Conservation (phyloP, 2,888 invertebrate genomes). For the Adineta ricciae region DNA sequence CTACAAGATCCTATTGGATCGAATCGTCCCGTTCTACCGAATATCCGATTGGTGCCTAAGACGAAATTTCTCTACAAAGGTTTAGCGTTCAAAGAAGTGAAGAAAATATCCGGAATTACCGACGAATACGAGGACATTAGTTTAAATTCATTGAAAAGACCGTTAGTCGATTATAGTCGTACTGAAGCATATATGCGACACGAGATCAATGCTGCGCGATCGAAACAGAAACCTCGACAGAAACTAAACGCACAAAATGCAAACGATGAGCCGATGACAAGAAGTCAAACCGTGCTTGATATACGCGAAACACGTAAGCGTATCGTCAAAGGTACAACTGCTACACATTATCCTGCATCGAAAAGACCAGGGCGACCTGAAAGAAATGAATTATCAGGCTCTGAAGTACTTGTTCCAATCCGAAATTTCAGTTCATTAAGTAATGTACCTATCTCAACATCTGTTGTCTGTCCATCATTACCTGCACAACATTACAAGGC, state of each 20-base stretch:
- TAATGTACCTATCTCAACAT: not conserved
- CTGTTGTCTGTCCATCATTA: not conserved
- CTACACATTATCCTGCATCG: not conserved
- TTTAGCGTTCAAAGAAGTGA: conserved; percentile 10
- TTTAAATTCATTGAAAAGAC: not conserved
- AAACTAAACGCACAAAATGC: not conserved
- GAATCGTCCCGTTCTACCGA: not conserved
- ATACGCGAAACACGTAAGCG: conserved; percentile 4
- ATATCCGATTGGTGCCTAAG: not conserved
- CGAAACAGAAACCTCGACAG: not conserved
- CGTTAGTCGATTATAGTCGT: not conserved
- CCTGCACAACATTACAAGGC: not conserved
- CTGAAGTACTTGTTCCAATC: not conserved
- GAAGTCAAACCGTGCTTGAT: not conserved
- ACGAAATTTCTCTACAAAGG: conserved; percentile 10
- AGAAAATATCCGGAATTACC: not conserved
- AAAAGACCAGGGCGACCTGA: not conserved
- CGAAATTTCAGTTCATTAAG: not conserved
- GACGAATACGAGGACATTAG: not conserved
- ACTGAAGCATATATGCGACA: not conserved
- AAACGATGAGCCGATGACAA: not conserved
- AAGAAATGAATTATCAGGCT: not conserved
- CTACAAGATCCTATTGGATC: not conserved
- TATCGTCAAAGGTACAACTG: conserved; percentile 4
- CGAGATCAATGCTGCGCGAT: not conserved